Evolutionary conservation across 2,113 vertebrate species (phyloP), one percentile per base, ranked within the genome.

Genomic region (Protobothrops mucrosquamatus): DNA sequence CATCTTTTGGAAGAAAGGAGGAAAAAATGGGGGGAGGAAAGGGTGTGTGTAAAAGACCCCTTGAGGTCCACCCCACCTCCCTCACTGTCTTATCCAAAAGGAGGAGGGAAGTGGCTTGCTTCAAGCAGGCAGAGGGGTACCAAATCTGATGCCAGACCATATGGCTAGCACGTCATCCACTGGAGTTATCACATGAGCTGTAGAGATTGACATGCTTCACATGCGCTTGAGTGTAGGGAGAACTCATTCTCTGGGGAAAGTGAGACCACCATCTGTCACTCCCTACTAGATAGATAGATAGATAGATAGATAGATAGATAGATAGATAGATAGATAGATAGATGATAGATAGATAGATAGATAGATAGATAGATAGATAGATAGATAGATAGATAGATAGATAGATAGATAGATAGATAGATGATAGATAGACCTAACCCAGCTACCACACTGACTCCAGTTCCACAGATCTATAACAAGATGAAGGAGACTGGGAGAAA

Each of bases 101-200:
- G 98, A 97, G 97, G 98, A 98, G 96, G 97, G 96, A 98, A 98
- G 97, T 98, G 99, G 99, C 98, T 98, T 98, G 99, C 98, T 98
- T 98, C 98, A 97, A 98, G 98, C 98, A 98, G 98, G 98, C 98
- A 96, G 96, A 97, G 98, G 98, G 98, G 98, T 99, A 99, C 98
- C 98, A 98, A 99, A 98, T 98, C 98, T 97, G 98, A 98, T 99
- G 99, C 99, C 98, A 98, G 98, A 98, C 99, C 99, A 98, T 98
- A 98, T 99, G 99, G 99, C 98, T 98, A 98, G 98, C 98, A 99
- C 99, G 99, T 99, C 99, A 99, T 98, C 98, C 98, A 98, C 98
- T 98, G 98, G 98, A 99, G 98, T 98, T 98, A 98, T 99, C 99
- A 99, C 99, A 99, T 98, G 98, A 99, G 98, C 98, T 98, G 98